Evolutionary conservation across 2,797 vertebrate species (phyloP).

Genomic region (Caiman crocodilus): DNA sequence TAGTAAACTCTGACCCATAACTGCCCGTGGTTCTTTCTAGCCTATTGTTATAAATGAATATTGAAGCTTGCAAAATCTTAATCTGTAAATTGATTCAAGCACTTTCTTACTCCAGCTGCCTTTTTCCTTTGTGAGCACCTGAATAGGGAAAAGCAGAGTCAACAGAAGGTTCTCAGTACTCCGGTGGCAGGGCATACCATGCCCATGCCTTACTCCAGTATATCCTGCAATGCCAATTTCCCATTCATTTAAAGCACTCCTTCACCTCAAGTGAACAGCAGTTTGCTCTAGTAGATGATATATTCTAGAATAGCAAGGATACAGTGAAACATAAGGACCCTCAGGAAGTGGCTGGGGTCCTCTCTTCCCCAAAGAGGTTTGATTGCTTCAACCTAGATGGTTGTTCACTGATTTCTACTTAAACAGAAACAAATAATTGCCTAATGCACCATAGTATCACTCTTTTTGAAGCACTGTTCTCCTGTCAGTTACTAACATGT

Average conservation of each 20-base stretch:
- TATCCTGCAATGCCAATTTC: background rate
- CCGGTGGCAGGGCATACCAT: background rate
- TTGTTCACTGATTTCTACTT: background rate
- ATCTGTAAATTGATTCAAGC: slow-evolving; percentile 27
- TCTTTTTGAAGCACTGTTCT: background rate
- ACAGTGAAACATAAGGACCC: background rate
- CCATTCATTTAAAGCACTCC: background rate
- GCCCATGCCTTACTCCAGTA: background rate
- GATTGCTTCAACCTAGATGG: background rate
- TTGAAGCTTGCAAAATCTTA: slow-evolving; percentile 49
- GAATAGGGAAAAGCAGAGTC: background rate
- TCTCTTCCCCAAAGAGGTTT: background rate
- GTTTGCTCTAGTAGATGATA: background rate
- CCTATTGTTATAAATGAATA: background rate
- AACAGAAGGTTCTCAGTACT: background rate
- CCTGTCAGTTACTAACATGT: background rate
- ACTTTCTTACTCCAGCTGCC: slow-evolving; percentile 3
- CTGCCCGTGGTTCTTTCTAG: background rate
- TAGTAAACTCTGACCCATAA: slow-evolving; percentile 17
- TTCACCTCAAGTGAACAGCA: too few species aligned
- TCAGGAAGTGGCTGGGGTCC: too few species aligned
- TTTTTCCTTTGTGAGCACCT: slow-evolving; percentile 14
- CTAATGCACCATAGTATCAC: background rate
- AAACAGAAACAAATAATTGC: background rate
- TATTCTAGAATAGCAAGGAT: background rate